These are phyloP conservation scores for Agrilus mali DNA, from an alignment of 2,888 invertebrate species.

Conservation along the genomic window DNA sequence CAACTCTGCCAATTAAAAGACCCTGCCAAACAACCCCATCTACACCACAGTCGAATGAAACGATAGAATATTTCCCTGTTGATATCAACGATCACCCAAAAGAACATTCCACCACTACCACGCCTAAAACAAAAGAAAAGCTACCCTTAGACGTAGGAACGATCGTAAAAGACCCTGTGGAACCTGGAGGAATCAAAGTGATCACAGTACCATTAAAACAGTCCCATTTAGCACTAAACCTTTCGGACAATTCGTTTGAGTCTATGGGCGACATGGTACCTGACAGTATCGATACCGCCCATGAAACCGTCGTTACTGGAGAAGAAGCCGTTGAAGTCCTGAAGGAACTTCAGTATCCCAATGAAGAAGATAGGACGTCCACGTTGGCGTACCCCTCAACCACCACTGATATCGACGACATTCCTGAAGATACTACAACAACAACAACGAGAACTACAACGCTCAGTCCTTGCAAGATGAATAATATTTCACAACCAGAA, in stretches of 20 bases:
- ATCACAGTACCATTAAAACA: slow-evolving; percentile 27
- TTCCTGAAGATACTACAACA: too few relatives aligned
- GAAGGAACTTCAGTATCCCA: slow-evolving; percentile 19
- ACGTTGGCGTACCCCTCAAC: not conserved
- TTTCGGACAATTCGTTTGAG: slow-evolving; percentile 31
- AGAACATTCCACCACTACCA: not conserved
- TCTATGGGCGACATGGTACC: slow-evolving; percentile 31
- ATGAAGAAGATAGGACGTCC: slow-evolving; percentile 3
- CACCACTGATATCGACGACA: too few relatives aligned
- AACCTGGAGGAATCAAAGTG: slow-evolving; percentile 23
- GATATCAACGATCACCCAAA: not conserved
- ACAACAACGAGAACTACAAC: too few relatives aligned
- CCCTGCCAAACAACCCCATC: too few relatives aligned
- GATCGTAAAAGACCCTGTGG: slow-evolving; percentile 24
- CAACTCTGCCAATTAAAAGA: too few relatives aligned
- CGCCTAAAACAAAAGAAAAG: slow-evolving; percentile 4
- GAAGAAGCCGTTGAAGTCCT: slow-evolving; percentile 21
- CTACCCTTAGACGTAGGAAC: slow-evolving; percentile 16
- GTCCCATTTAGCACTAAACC: slow-evolving; percentile 21
- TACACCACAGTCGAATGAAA: too few relatives aligned
- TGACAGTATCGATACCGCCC: slow-evolving; percentile 27
- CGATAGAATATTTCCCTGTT: not conserved
- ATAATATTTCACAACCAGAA: too few relatives aligned
- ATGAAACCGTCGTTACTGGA: slow-evolving; percentile 24
- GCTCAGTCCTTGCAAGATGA: too few relatives aligned